Evolutionary conservation across 1,140 invertebrate genomes (phyloP).

Genomic region (Delia radicum): DNA sequence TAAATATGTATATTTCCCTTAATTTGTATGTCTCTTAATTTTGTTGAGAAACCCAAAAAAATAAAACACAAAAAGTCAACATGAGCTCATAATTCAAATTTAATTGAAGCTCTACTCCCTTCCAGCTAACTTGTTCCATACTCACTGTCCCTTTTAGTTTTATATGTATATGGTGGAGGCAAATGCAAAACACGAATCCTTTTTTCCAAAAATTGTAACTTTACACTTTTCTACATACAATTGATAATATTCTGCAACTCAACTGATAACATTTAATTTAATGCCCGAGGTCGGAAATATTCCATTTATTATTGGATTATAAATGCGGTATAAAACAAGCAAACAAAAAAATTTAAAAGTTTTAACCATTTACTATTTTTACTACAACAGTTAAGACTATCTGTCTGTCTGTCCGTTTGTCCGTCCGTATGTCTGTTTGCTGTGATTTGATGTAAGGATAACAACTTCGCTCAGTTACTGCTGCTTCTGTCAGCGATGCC

Average conservation of each 20-base stretch:
- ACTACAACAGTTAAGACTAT: neutral
- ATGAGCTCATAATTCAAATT: constrained; percentile 22
- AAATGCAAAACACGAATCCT: no score
- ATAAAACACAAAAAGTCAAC: constrained; percentile 16
- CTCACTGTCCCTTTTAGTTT: no score
- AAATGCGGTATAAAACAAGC: constrained; percentile 43
- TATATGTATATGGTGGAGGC: no score
- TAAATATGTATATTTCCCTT: neutral
- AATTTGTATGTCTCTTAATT: neutral
- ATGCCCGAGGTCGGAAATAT: constrained; percentile 57
- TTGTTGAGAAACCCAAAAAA: neutral
- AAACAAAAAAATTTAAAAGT: neutral
- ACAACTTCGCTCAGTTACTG: neutral
- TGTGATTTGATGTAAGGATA: constrained; percentile 25
- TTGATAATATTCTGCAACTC: constrained; percentile 56
- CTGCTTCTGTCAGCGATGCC: no score
- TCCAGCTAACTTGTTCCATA: neutral
- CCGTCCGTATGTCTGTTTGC: neutral
- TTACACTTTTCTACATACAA: neutral
- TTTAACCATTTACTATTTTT: neutral
- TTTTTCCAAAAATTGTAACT: neutral
- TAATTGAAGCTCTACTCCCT: constrained; percentile 13
- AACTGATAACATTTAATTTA: constrained; percentile 57
- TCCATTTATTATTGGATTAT: constrained; percentile 57
- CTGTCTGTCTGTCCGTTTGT: neutral